These are phyloP conservation scores for Notoglanidium macrostoma DNA, from an alignment of 2,797 vertebrate genomes.

Conservation along the genomic window DNA sequence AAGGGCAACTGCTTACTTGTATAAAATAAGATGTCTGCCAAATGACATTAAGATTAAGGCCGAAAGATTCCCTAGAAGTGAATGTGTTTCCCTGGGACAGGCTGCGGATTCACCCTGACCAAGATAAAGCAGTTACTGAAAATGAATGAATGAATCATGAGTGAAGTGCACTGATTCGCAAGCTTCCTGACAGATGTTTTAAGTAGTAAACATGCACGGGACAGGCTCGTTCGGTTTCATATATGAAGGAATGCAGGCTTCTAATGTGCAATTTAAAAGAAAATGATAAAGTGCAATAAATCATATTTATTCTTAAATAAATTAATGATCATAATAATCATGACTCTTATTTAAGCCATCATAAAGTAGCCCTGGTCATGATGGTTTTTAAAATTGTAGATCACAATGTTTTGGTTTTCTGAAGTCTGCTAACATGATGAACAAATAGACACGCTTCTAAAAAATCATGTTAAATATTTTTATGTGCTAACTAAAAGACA, in stretches of 20 bases:
- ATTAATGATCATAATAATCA: neutral
- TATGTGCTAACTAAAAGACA: neutral
- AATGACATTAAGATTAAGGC: too few relatives aligned
- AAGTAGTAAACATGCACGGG: neutral
- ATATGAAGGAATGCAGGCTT: neutral
- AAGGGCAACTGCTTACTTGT: too few relatives aligned
- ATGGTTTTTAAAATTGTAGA: neutral
- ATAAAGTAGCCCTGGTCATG: neutral
- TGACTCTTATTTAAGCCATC: neutral
- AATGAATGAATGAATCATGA: neutral
- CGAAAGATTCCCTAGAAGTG: neutral
- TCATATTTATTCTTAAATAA: neutral
- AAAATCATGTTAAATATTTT: neutral
- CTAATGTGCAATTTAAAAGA: neutral
- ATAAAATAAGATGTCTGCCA: too few relatives aligned
- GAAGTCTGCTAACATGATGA: neutral
- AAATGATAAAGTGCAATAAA: slow-evolving; percentile 1
- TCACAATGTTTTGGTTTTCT: neutral
- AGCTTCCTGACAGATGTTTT: neutral
- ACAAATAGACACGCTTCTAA: neutral
- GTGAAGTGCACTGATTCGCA: neutral
- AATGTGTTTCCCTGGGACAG: neutral
- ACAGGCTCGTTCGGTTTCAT: neutral
- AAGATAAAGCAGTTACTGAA: neutral
- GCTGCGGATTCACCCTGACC: neutral